Evolutionary conservation across 2,888 invertebrate species (phyloP).

Genomic region (Habroteleia sp.): DNA sequence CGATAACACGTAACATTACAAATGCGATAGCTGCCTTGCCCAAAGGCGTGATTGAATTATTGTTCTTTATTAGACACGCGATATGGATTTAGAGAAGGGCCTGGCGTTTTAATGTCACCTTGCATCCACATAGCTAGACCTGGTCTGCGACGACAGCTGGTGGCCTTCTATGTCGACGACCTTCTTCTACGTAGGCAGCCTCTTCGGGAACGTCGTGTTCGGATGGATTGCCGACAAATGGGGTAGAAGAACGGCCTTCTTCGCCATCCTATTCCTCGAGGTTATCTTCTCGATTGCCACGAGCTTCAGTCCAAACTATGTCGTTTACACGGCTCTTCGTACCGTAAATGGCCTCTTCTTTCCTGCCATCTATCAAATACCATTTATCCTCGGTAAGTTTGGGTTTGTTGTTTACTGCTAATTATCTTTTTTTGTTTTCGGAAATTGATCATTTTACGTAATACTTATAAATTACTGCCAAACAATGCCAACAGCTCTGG

Average conservation of each 20-base stretch:
- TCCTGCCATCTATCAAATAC: conserved; percentile 86
- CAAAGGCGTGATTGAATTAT: conserved; percentile 63
- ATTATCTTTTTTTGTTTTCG: background rate
- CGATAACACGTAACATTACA: conserved; percentile 30
- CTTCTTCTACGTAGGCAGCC: conserved; percentile 86
- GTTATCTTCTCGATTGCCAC: conserved; percentile 85
- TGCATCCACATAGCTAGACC: conserved; percentile 83
- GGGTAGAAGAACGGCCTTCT: conserved; percentile 85
- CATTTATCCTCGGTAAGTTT: conserved; percentile 85
- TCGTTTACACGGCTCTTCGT: conserved; percentile 83
- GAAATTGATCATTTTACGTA: too few relatives aligned
- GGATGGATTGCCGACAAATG: conserved; percentile 87
- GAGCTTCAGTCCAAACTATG: conserved; percentile 84
- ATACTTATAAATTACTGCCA: too few relatives aligned
- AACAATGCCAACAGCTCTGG: conserved; percentile 80
- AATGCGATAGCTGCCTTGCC: conserved; percentile 49
- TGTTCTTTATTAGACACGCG: conserved; percentile 63
- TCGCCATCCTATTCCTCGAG: conserved; percentile 84
- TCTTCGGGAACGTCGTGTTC: conserved; percentile 86
- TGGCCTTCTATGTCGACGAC: conserved; percentile 85
- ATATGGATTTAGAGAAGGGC: conserved; percentile 63
- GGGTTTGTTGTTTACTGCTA: too few relatives aligned
- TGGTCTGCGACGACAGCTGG: conserved; percentile 85
- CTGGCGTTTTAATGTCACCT: conserved; percentile 76
- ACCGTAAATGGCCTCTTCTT: conserved; percentile 85